Percentiles rank a stretch among this genome's conserved stretches.
phyloP scores from a whole-genome alignment of 1,140 invertebrate genomes.

The Brachionus asplanchnoidis region DNA sequence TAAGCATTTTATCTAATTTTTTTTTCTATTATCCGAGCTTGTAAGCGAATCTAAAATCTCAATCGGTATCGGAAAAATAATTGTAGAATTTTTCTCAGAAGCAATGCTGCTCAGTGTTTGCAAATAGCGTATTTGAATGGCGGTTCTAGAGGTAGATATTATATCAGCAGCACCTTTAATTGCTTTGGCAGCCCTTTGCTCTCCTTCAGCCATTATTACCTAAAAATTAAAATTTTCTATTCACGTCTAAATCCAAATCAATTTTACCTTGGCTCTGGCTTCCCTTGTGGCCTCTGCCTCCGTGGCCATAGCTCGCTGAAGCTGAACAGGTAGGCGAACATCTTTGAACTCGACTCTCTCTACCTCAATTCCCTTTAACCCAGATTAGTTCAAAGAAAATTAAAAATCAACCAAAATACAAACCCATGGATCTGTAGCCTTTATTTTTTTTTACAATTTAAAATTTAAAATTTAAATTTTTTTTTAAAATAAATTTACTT shows the following conservation, averaged over 20 bases:
- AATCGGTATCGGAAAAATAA: conserved; percentile 41
- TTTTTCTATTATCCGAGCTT: background rate
- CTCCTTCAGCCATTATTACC: conserved; percentile 44
- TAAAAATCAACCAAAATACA: background rate
- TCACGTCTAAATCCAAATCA: background rate
- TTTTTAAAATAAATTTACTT: background rate
- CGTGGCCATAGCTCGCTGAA: conserved; percentile 52
- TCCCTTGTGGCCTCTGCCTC: conserved; percentile 52
- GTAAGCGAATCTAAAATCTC: conserved; percentile 8
- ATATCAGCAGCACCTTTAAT: conserved; percentile 41
- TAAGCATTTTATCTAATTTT: background rate
- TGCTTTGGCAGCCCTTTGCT: conserved; percentile 38
- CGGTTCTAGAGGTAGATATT: conserved; percentile 63
- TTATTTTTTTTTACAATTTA: background rate
- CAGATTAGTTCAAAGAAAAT: background rate
- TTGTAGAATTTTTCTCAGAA: conserved; percentile 70
- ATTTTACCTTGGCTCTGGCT: conserved; percentile 48
- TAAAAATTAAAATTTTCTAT: background rate
- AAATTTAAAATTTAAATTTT: background rate
- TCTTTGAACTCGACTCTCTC: conserved; percentile 44
- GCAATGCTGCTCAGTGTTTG: conserved; percentile 89
- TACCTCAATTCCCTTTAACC: conserved; percentile 39
- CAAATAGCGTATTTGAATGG: conserved; percentile 70
- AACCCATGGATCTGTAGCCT: conserved; percentile 7
- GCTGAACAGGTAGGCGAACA: conserved; percentile 47